Conservation (phyloP, 2,113 vertebrate genomes). For the Thymallus thymallus region DNA sequence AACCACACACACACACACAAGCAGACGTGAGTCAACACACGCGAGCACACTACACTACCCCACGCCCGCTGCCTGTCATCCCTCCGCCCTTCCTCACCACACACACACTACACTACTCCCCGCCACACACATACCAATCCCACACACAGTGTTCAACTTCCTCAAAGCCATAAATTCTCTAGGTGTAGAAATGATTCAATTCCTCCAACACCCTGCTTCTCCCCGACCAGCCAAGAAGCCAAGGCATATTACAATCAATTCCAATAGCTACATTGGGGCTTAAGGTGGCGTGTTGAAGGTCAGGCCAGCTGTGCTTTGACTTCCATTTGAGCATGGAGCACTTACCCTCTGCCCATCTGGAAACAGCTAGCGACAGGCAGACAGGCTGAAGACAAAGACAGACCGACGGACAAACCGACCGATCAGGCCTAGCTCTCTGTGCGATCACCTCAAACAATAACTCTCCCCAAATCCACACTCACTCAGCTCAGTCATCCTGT, state of each 20-base stretch:
- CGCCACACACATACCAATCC: neutral
- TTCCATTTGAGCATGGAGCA: conserved; percentile 56
- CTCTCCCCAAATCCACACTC: neutral
- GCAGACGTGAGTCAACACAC: too few relatives aligned
- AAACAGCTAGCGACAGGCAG: conserved; percentile 36
- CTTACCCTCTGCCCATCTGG: conserved; percentile 43
- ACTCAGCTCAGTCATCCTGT: neutral
- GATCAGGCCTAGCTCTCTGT: conserved; percentile 27
- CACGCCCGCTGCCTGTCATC: too few relatives aligned
- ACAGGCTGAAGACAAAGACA: too few relatives aligned
- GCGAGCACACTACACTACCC: neutral
- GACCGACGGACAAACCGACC: too few relatives aligned
- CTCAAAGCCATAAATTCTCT: conserved; percentile 48
- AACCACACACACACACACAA: conserved; percentile 4
- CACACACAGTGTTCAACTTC: conserved; percentile 43
- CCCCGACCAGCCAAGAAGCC: conserved; percentile 24
- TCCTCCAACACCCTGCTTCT: conserved; percentile 43
- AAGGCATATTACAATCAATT: conserved; percentile 57
- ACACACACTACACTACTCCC: too few relatives aligned
- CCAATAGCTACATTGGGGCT: conserved; percentile 53
- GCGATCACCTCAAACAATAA: neutral
- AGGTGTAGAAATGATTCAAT: conserved; percentile 57
- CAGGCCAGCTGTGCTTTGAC: conserved; percentile 53
- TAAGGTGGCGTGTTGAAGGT: conserved; percentile 47
- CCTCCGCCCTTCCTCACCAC: too few relatives aligned